Evolutionary conservation across 2,888 invertebrate genomes (phyloP), one percentile per base, ranked within the genome.

Genomic region (Bombylius discolor): DNA sequence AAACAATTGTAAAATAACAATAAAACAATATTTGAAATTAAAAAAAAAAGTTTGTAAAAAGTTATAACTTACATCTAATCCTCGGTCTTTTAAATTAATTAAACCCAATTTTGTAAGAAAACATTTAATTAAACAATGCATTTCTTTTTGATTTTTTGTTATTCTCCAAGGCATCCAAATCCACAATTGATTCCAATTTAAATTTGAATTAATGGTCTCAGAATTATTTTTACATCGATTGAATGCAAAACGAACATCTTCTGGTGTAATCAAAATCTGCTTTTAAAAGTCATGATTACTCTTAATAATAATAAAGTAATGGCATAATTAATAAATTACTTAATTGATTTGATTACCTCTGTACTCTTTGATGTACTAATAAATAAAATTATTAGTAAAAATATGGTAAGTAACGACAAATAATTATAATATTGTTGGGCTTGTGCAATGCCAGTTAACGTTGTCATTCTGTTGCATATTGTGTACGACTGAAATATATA

Each of bases 61-160:
- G 5, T 49, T 49, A 52, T 49, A 3, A 58, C 62, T 62, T 58
- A 67, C 67, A 60, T 64, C 62, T 36, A 66, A 58, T 33, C 66
- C 65, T 45, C 61, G 56, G 32, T 62, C 57, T 5, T 59, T 58
- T 66, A 70, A 49, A 64, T 68, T 52, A 61, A 67, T 67, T 55
- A 69, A 60, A 32, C 67, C 67, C 53, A 65, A 59, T 61, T 63
- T 64, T 36, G 59, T 60, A 31, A 69, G 64, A 51, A 67, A 62
- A 53, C 68, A 69, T 53, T 65, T 64, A 9, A 67, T 56, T 56
- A 63, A 67, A 56, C 67, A 66, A 52, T 66, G 64, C 5, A 67
- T 68, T 11, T 42, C 11, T 11, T 42, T 42, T 11, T 42, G 9
- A 31, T 63, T 59, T 42, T 61, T 59, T 39, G 61, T 56, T 56